Evolutionary conservation across 2,113 vertebrate genomes (phyloP).

Genomic region (Barbus barbus): DNA sequence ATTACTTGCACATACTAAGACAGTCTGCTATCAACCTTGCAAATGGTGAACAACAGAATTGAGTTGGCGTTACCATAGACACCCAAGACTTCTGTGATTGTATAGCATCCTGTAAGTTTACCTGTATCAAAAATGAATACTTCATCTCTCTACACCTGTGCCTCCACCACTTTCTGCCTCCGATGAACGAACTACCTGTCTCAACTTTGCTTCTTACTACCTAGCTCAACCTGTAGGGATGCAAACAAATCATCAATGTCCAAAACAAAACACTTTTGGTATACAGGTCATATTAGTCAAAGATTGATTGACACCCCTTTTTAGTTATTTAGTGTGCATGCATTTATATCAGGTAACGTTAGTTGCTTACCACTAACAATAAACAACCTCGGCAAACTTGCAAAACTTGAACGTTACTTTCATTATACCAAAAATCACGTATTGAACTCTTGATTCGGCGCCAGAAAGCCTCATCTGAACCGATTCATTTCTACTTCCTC

Average conservation of each 20-base stretch:
- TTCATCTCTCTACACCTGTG: constrained; percentile 53
- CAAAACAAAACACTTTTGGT: not conserved
- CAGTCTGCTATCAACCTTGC: not conserved
- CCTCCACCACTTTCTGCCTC: constrained; percentile 36
- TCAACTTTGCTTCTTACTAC: constrained; percentile 47
- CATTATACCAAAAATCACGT: not conserved
- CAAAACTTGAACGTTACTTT: not conserved
- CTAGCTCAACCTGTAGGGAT: constrained; percentile 47
- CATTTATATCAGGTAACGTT: too few relatives aligned
- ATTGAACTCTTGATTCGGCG: not conserved
- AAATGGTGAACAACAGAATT: not conserved
- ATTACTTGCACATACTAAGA: not conserved
- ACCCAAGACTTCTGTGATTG: not conserved
- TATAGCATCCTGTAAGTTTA: constrained; percentile 38
- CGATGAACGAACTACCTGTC: constrained; percentile 28
- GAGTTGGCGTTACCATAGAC: not conserved
- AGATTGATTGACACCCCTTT: not conserved
- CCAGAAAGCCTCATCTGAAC: constrained; percentile 7
- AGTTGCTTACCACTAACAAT: not conserved
- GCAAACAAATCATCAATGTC: constrained; percentile 26
- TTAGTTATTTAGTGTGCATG: not conserved
- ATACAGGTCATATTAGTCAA: not conserved
- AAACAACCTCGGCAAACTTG: not conserved
- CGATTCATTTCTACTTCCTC: not conserved
- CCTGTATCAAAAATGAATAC: constrained; percentile 54